Evolutionary conservation across 2,888 invertebrate genomes (phyloP), one percentile per base, ranked within the genome.

Genomic region (Zele albiditarsus): DNA sequence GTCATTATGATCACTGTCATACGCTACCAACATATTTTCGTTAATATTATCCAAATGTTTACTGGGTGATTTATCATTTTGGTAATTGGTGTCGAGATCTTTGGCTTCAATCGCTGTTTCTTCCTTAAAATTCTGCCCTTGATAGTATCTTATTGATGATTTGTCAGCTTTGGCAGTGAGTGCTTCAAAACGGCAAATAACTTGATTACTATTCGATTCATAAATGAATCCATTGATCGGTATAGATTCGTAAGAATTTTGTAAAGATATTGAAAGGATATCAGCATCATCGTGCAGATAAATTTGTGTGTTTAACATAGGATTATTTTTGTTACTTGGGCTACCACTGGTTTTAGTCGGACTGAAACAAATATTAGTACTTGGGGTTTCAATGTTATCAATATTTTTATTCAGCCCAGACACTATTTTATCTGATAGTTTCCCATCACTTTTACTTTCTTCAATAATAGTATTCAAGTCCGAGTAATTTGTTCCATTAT

Each of bases 171-270:
- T 3, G 14, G 16, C 12, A 5, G 6, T 27, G 27, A 28, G 27
- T 6, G 27, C 2, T 25, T 60, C 60, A 3, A 27, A 60, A 27
- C 28, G 60, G 27, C 12, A 27, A 27, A 60, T 27, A 16, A 27
- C 16, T 60, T 16, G 60, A 60, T 60, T 60, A 28, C 27, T 60
- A 25, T 60, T 60, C 16, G 60, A 60, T 60, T 60, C 60, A 10
- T 60, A 12, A 23, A 42, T 12, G 42, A 60, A 27, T 28, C 12
- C 28, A 28, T 60, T 27, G 5, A 60, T 28, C 28, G 12, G 5
- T 42, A 10, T 42, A 10, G 42, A 4, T 2, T 42, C 12, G 12
- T 12, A 12, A 4, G 42, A 12, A 42, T 42, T 42, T 42, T 42
- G 2, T 2, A 12, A 42, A 10, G 42, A 42, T 42, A 10, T 42